Evolutionary conservation across 1,140 invertebrate genomes (phyloP).

Genomic region (Stegodyphus mimosarum): DNA sequence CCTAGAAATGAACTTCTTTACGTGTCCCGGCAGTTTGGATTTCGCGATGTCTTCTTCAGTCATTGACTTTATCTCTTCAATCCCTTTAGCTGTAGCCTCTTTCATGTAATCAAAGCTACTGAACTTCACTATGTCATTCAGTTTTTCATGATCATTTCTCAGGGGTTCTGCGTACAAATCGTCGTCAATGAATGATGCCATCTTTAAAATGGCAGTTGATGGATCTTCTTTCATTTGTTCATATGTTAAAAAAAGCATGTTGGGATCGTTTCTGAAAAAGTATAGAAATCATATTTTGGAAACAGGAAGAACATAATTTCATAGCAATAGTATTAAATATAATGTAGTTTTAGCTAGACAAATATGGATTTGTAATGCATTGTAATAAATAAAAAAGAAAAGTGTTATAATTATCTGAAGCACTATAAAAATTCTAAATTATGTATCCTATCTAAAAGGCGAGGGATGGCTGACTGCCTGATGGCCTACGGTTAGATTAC

Average conservation of each 20-base stretch:
- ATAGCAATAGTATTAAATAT: too few relatives aligned
- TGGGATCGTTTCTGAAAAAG: neutral
- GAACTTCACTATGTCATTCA: neutral
- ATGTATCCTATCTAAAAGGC: too few relatives aligned
- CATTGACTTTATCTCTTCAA: neutral
- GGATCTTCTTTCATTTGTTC: neutral
- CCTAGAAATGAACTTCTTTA: neutral
- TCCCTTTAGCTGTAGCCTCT: neutral
- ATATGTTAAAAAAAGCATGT: neutral
- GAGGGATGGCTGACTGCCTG: too few relatives aligned
- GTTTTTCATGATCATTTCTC: neutral
- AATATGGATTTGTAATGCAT: too few relatives aligned
- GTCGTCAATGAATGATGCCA: neutral
- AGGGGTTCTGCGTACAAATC: neutral
- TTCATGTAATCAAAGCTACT: conserved; percentile 6
- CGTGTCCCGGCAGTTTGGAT: neutral
- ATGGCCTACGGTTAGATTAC: too few relatives aligned
- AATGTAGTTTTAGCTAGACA: too few relatives aligned
- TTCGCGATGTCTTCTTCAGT: neutral
- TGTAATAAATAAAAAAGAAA: too few relatives aligned
- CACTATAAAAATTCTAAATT: too few relatives aligned
- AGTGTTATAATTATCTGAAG: too few relatives aligned
- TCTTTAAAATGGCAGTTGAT: neutral
- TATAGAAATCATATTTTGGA: too few relatives aligned
- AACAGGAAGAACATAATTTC: too few relatives aligned